phyloP scores from a whole-genome alignment of 1,140 invertebrate genomes.

The Dreissena rostriformis region DNA sequence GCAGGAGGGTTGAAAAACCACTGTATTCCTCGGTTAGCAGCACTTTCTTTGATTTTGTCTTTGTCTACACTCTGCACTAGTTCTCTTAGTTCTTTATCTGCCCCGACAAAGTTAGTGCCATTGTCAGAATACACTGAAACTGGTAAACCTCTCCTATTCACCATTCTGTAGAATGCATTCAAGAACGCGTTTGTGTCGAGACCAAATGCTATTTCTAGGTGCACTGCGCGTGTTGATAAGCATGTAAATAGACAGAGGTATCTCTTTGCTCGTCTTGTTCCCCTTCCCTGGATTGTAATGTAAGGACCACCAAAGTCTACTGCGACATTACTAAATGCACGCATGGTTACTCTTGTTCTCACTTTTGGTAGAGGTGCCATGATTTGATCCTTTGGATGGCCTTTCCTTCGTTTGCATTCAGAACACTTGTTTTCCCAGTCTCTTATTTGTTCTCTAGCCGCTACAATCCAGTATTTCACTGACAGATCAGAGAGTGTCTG shows the following conservation, averaged over 20 bases:
- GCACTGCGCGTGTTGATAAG: conserved; percentile 9
- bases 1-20: conserved; percentile 81
- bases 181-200: conserved; percentile 16
- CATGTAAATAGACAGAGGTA: conserved; percentile 30
- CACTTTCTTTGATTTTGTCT: conserved; percentile 12
- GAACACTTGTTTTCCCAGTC: not conserved
- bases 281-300: not conserved
- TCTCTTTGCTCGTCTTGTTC: conserved; percentile 24
- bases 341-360: not conserved
- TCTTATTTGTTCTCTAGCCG: conserved; percentile 22
- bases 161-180: conserved; percentile 34
- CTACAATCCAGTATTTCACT: conserved; percentile 24
- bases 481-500: conserved; percentile 9
- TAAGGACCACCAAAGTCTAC: too few relatives aligned
- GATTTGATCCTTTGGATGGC: conserved; percentile 12
- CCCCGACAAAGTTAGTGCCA: conserved; percentile 29
- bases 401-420: conserved; percentile 9
- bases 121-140: conserved; percentile 20
- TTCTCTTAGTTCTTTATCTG: conserved; percentile 19
- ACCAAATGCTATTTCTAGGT: conserved; percentile 6
- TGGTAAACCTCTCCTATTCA: not conserved
- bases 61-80: conserved; percentile 18
- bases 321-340: conserved; percentile 12
- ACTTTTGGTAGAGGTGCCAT: conserved; percentile 20
- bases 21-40: conserved; percentile 64